A percentile compares a stretch with the other conserved stretches of the same genome.
Evolutionary conservation across 1,140 invertebrate species (phyloP).

Genomic region (Macrotrachela quadricornifera): DNA sequence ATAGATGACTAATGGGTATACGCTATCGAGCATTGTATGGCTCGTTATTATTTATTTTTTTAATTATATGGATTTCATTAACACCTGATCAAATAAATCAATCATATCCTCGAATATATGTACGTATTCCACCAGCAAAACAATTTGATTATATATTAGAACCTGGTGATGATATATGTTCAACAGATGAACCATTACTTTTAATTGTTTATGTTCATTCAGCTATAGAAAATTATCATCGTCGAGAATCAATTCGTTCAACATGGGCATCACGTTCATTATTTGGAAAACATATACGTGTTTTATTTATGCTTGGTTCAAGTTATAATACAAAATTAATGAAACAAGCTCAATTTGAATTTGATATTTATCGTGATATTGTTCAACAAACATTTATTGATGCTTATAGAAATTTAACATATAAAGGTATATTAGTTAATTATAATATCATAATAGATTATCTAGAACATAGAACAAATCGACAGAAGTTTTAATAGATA

Average conservation of each 20-base stretch:
- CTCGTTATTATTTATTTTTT: too few species aligned
- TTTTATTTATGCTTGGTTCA: conserved; percentile 16
- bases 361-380: conserved; percentile 28
- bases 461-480: too few species aligned
- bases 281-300: conserved; percentile 6
- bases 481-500: too few species aligned
- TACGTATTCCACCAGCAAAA: too few species aligned
- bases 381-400: conserved; percentile 38
- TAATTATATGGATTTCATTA: too few species aligned
- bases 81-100: too few species aligned
- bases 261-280: conserved; percentile 10
- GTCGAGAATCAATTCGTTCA: conserved; percentile 10
- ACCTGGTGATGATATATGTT: not conserved
- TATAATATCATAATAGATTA: too few species aligned
- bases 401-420: conserved; percentile 57
- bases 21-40: too few species aligned
- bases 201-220: conserved; percentile 11
- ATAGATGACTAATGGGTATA: too few species aligned
- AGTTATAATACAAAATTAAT: conserved; percentile 17
- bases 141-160: conserved; percentile 12
- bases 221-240: conserved; percentile 10
- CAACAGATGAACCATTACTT: not conserved
- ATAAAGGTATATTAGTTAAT: conserved; percentile 67
- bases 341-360: conserved; percentile 38
- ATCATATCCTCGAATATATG: too few species aligned